Evolutionary conservation across 53 echinoderm and acorn worm genomes (phyloP).

Genomic region (Zoroaster sp.): DNA sequence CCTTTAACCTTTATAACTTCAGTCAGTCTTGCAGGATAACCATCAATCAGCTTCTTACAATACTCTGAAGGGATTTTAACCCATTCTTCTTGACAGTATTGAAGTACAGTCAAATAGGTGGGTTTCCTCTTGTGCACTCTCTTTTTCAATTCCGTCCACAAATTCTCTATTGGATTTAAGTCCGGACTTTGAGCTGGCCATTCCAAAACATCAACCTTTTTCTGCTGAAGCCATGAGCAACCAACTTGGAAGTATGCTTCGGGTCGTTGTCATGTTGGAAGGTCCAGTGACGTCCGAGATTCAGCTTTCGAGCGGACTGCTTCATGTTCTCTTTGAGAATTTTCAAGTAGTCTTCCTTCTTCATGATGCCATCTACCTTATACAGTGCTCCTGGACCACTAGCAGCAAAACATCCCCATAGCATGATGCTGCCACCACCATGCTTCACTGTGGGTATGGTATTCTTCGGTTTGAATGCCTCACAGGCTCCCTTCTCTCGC

Average conservation of each 20-base stretch:
- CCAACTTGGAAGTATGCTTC: conserved; percentile 18
- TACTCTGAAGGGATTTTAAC: too few relatives aligned
- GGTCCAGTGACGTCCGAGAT: neutral
- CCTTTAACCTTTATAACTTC: too few relatives aligned
- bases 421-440: conserved; percentile 43
- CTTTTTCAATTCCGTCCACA: conserved; percentile 5
- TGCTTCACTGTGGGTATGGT: conserved; percentile 51
- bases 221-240: conserved; percentile 4
- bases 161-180: conserved; percentile 24
- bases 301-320: neutral
- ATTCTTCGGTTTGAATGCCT: conserved; percentile 49
- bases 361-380: too few relatives aligned
- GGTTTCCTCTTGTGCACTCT: neutral
- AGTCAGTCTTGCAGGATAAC: too few relatives aligned
- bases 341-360: too few relatives aligned
- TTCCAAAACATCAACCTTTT: conserved; percentile 12
- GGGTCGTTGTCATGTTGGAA: conserved; percentile 14
- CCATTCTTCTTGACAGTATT: neutral
- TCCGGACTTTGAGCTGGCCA: conserved; percentile 12
- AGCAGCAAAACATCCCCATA: conserved; percentile 36
- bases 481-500: conserved; percentile 16
- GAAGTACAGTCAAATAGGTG: neutral
- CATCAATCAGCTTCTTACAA: too few relatives aligned
- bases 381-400: too few relatives aligned
- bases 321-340: neutral